These are phyloP conservation scores for Chlorospingus semifuscus DNA, from an alignment of 2,797 vertebrate genomes.

Conservation along the genomic window DNA sequence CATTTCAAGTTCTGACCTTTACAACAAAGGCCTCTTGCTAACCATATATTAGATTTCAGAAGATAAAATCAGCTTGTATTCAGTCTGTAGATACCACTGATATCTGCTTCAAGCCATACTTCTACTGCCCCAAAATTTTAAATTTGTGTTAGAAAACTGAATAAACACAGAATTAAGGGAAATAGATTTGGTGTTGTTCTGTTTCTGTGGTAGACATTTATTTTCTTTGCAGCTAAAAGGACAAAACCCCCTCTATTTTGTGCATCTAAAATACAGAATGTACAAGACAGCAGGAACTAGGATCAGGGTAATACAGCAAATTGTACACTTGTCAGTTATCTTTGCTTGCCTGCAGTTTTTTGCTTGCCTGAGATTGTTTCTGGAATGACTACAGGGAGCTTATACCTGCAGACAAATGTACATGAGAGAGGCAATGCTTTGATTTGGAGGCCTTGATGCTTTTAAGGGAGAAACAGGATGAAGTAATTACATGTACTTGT, in stretches of 20 bases:
- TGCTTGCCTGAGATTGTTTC: background rate
- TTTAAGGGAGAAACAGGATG: background rate
- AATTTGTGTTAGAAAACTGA: background rate
- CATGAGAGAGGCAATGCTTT: background rate
- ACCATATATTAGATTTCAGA: background rate
- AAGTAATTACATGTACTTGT: background rate
- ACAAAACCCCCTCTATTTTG: background rate
- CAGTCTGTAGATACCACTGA: background rate
- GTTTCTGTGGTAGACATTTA: background rate
- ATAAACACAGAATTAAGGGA: background rate
- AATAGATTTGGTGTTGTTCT: background rate
- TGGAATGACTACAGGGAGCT: background rate
- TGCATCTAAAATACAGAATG: background rate
- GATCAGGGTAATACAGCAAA: background rate
- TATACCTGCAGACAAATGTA: background rate
- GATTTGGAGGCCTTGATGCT: background rate
- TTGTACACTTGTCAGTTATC: background rate
- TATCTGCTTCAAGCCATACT: background rate
- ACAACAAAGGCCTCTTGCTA: background rate
- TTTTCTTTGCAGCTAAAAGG: background rate
- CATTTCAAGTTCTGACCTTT: slow-evolving; percentile 34
- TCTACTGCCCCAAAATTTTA: background rate
- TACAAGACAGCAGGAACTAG: background rate
- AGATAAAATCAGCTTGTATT: background rate
- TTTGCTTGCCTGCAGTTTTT: background rate